phyloP scores from a whole-genome alignment of 2,888 invertebrate genomes.

The Drosophila koepferae region DNA sequence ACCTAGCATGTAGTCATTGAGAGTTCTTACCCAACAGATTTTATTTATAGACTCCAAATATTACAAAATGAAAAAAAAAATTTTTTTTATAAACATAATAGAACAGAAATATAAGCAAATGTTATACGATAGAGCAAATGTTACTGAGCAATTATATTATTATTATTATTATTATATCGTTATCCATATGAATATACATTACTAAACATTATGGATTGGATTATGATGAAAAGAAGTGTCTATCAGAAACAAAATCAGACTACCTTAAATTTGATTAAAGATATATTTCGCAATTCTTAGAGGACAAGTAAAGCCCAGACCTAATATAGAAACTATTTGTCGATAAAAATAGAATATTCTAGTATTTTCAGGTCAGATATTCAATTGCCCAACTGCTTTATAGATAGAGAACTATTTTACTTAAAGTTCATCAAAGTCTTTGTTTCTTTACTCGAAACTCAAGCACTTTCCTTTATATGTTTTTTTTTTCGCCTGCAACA shows the following conservation, averaged over 20 bases:
- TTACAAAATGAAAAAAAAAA: background rate
- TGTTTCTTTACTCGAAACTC: background rate
- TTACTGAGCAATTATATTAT: background rate
- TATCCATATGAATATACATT: too few species aligned
- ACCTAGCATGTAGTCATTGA: background rate
- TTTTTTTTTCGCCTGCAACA: background rate
- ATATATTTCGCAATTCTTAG: too few species aligned
- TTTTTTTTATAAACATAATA: background rate
- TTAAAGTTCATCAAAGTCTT: background rate
- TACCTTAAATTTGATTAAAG: too few species aligned
- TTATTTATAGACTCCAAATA: background rate
- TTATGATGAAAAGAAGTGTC: too few species aligned
- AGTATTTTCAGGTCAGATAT: too few species aligned
- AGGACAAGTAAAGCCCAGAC: too few species aligned
- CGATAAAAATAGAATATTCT: background rate
- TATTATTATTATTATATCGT: too few species aligned
- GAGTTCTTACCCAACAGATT: background rate
- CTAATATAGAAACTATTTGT: background rate
- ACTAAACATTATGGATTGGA: too few species aligned
- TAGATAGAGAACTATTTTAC: background rate
- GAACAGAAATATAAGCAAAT: background rate
- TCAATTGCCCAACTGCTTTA: background rate
- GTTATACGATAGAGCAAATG: too few species aligned
- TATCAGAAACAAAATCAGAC: too few species aligned
- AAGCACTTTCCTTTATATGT: background rate